Base-by-base conservation (phyloP, 2,888 invertebrate genomes). In the Palloptera scutellata region DNA sequence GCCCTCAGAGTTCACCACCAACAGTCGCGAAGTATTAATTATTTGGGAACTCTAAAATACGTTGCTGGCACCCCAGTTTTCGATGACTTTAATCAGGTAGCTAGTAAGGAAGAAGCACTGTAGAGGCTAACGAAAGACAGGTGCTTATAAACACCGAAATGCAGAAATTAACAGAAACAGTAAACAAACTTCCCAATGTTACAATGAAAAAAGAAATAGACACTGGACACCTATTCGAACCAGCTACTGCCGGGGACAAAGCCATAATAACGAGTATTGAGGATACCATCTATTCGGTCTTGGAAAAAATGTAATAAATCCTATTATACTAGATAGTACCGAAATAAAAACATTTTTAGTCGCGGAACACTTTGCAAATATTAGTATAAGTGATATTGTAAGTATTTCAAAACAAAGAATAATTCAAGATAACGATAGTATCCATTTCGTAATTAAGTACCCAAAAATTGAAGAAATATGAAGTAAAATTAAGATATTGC, bases 51-150 rank as follows among this genome's bases (percentile, higher is more conserved):
- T n/a, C n/a, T n/a, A n/a, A n/a, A n/a, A n/a, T n/a, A n/a, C n/a
- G n/a, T n/a, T n/a, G n/a, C n/a, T n/a, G n/a, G n/a, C 1, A 66
- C 66, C 11, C 68, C 69, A 5, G 69, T 63, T 51, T 66, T 66
- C n/a, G 61, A 62, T 42, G 69, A 66, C 42, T 69, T 61, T 59
- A 61, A 54, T 41, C 40, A 68, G 12, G 57, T 64, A n/a, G 61
- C 41, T 12, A 60, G 42, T 43, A 64, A 61, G 15, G 41, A 68
- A 45, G 9, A 19, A n/a, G 54, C 51, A 20, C 54, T 63, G 0
- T 64, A 41, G 64, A 64, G n/a, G n/a, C n/a, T n/a, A n/a, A n/a
- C n/a, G n/a, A n/a, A n/a, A n/a, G 19, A 12, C 59, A 67, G 48
- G 48, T 63, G 17, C 40, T 59, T 9, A 59, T 67, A 42, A 67